These are phyloP conservation scores for Gracilinanus agilis DNA, from an alignment of 2,113 vertebrate species.

Conservation along the genomic window DNA sequence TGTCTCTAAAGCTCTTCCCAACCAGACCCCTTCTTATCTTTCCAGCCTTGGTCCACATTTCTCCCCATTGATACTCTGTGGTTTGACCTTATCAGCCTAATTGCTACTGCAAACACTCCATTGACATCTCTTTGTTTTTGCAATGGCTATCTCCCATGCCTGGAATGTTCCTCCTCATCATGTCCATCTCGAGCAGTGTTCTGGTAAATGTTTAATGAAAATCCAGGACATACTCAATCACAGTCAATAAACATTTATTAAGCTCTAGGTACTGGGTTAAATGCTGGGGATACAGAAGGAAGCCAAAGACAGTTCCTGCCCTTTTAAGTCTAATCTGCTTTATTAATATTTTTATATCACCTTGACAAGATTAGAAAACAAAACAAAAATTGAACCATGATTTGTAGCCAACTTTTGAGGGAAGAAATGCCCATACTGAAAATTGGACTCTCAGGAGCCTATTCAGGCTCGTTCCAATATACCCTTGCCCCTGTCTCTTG, in stretches of 20 bases:
- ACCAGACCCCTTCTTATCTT: neutral
- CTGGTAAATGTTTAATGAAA: neutral
- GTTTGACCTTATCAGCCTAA: neutral
- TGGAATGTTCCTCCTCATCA: neutral
- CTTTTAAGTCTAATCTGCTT: neutral
- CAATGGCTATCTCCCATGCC: neutral
- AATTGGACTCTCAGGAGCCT: neutral
- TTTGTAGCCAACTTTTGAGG: neutral
- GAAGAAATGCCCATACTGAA: neutral
- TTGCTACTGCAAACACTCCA: neutral
- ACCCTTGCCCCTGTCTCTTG: neutral
- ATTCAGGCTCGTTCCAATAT: neutral
- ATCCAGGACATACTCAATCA: neutral
- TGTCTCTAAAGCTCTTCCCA: neutral
- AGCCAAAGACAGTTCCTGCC: neutral
- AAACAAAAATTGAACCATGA: neutral
- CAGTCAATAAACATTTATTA: neutral
- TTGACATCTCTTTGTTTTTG: neutral
- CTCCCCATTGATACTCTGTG: neutral
- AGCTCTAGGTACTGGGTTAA: neutral
- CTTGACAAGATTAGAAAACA: neutral
- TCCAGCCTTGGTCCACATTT: neutral
- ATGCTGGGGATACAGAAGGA: neutral
- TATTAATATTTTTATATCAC: neutral
- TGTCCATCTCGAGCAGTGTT: neutral